Evolutionary conservation across 30 jellyfish, hydroid and myxozoan species (phyloP).

Genomic region (Catostylus mosaicus): DNA sequence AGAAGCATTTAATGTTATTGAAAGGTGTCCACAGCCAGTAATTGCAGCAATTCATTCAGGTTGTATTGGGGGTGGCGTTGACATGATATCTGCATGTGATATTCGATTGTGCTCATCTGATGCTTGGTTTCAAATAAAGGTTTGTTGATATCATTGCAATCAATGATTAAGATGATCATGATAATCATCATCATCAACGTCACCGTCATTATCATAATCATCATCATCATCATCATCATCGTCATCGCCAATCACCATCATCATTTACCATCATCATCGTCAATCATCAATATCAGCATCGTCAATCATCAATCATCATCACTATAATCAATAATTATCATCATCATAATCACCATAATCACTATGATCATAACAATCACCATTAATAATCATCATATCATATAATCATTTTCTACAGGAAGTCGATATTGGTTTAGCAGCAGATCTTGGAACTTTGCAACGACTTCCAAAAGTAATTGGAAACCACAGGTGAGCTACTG

Average conservation of each 20-base stretch:
- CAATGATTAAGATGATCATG: not conserved
- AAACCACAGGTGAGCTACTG: slow-evolving; percentile 81
- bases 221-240: not conserved
- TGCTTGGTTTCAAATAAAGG: slow-evolving; percentile 96
- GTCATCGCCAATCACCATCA: no score
- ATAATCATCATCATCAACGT: not conserved
- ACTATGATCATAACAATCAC: not conserved
- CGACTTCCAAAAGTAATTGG: slow-evolving; percentile 89
- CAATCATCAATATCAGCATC: no score
- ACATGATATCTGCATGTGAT: slow-evolving; percentile 90
- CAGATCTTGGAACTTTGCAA: slow-evolving; percentile 97
- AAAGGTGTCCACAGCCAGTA: slow-evolving; percentile 90
- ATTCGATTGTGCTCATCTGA: slow-evolving; percentile 85
- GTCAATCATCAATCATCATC: no score
- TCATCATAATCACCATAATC: no score
- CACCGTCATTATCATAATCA: not conserved
- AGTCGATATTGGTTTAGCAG: slow-evolving; percentile 88
- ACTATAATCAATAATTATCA: no score
- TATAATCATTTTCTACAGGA: slow-evolving; percentile 56
- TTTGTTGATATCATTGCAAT: slow-evolving; percentile 14
- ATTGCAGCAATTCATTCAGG: slow-evolving; percentile 94
- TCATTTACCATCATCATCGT: no score
- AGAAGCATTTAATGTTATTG: slow-evolving; percentile 75
- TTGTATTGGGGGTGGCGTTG: slow-evolving; percentile 97
- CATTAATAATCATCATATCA: not conserved